Base-by-base conservation (phyloP, 2,797 vertebrate genomes). In the Acanthurus lineatus region DNA sequence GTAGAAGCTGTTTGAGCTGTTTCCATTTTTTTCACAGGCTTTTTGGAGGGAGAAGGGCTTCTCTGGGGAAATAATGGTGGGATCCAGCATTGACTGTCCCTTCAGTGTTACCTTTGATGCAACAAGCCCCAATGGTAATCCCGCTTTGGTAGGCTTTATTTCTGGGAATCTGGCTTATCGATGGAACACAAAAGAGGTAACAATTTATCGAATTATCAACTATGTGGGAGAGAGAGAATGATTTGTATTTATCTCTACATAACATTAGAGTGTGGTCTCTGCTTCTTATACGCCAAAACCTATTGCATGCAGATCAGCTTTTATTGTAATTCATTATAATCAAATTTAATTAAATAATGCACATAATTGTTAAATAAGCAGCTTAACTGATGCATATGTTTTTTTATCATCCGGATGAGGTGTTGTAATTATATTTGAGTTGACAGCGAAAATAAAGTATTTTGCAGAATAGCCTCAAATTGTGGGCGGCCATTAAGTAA, bases 141-240 rank as follows among this genome's bases (percentile, higher is more conserved):
- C 95, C 4, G 95, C 95, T 5, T 79, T 96, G 79, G 93, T 95
- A 9, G 95, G 95, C 19, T 93, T 95, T 77, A 93, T 96, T 54
- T 77, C 91, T 0, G 93, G 90, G 1, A 48, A 85, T 40, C 91
- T 93, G 70, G 93, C 93, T 12, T 78, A 82, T 25, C 74, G 83
- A 9, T 96, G 95, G 95, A 86, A 77, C 70, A 66, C 75, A 42
- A 83, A 71, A 66, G 87, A 93, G 94, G 94, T 95, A 92, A 91
- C 32, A 9, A 8, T 1, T 62, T 19, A 68, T 70, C 20, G 19
- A 42, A 45, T 28, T 73, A 35, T 35, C 32, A 35, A 35, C 32
- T 35, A 35, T 35, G 32, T 7, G 32, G 32, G 32, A 35, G 32
- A 7, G 32, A 35, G 6, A 35, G 32, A 35, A 35, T 35, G 32